phyloP scores from a whole-genome alignment of 2,888 invertebrate species.

The Crocallis elinguaria region DNA sequence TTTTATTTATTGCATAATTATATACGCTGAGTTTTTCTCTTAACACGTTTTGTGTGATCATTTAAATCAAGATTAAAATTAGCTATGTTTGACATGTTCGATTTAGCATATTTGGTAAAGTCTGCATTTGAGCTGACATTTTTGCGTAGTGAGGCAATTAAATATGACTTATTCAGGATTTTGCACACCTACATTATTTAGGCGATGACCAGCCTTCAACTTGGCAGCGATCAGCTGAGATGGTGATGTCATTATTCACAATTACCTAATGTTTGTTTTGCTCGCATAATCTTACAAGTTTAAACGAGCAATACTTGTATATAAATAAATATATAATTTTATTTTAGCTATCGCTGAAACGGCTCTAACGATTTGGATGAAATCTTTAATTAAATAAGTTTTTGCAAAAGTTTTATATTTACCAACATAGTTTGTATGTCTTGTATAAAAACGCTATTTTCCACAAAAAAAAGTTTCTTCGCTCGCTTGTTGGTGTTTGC shows the following conservation, averaged over 20 bases:
- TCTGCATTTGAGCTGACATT: slow-evolving; percentile 23
- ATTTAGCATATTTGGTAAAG: slow-evolving; percentile 24
- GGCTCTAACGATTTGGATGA: no score
- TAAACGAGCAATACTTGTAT: no score
- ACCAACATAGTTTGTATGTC: no score
- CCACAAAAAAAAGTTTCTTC: no score
- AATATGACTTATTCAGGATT: slow-evolving; percentile 38
- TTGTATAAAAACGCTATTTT: no score
- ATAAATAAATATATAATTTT: no score
- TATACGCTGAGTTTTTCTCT: slow-evolving; percentile 24
- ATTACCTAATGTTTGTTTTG: slow-evolving; percentile 62
- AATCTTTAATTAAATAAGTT: no score
- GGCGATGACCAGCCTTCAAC: slow-evolving; percentile 78
- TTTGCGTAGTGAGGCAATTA: slow-evolving; percentile 51
- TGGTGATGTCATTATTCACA: slow-evolving; percentile 67
- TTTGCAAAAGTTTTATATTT: no score
- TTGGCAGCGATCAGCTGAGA: slow-evolving; percentile 67
- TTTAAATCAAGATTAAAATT: slow-evolving; percentile 30
- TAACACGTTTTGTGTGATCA: slow-evolving; percentile 27
- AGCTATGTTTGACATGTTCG: slow-evolving; percentile 21
- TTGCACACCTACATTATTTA: slow-evolving; percentile 57
- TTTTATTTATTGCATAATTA: slow-evolving; percentile 54
- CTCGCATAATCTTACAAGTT: no score
- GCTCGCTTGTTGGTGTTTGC: no score
- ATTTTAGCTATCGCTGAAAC: no score